These are phyloP conservation scores for Physeter macrocephalus DNA, from an alignment of 2,113 vertebrate species.

Conservation along the genomic window DNA sequence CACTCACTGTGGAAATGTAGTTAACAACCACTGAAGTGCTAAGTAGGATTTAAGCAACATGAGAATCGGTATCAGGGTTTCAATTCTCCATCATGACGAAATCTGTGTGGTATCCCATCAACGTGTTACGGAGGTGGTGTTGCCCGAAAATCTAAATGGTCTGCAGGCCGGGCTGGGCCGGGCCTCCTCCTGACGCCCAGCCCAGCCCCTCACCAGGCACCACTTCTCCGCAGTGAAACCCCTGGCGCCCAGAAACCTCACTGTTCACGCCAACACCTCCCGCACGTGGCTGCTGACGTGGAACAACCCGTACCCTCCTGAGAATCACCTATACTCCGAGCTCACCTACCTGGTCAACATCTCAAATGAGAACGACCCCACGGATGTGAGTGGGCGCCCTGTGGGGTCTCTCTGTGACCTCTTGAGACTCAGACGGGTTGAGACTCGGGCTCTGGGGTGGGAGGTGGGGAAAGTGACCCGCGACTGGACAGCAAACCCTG, in stretches of 20 bases:
- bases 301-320: conserved; percentile 43
- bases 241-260: conserved; percentile 71
- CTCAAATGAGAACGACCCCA: conserved; percentile 53
- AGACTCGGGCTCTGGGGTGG: background rate
- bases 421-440: fast-evolving
- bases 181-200: fast-evolving
- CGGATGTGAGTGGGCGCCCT: conserved; percentile 59
- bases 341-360: conserved; percentile 73
- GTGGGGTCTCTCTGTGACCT: background rate
- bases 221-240: conserved; percentile 76
- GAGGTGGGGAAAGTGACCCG: background rate
- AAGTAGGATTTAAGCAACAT: background rate
- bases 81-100: background rate
- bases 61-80: fast-evolving
- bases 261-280: background rate
- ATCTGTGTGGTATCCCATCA: fast-evolving
- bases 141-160: background rate
- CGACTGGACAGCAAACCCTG: fast-evolving
- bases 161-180: fast-evolving
- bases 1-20: background rate
- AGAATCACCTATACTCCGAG: background rate
- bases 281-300: conserved; percentile 72
- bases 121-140: fast-evolving
- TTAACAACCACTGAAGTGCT: fast-evolving
- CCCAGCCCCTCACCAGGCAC: background rate